phyloP scores from a whole-genome alignment of 2,797 vertebrate genomes.

The Phalanger gymnotis region DNA sequence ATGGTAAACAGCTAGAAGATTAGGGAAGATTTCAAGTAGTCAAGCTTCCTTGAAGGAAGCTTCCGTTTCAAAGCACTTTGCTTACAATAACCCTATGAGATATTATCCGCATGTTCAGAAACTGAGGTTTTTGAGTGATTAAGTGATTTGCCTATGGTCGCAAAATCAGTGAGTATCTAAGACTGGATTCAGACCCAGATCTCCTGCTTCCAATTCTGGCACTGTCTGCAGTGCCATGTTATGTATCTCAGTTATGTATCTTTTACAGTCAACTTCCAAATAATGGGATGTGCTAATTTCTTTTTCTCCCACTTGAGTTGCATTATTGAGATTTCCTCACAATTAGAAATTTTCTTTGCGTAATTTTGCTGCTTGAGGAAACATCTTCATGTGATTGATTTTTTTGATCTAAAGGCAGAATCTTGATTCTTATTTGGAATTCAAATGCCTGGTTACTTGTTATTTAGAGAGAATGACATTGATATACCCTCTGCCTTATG shows the following conservation, averaged over 20 bases:
- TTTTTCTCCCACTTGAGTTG: not conserved
- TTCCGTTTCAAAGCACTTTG: not conserved
- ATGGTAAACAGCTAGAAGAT: not conserved
- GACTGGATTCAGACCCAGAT: not conserved
- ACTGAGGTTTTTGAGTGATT: not conserved
- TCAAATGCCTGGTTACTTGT: not conserved
- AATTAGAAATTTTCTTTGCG: constrained; percentile 8
- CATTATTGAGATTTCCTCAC: not conserved
- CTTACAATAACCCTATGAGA: not conserved
- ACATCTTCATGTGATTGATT: not conserved
- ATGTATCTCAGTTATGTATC: not conserved
- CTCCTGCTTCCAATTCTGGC: not conserved
- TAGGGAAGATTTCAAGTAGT: not conserved
- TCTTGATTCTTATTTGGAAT: not conserved
- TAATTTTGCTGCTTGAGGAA: constrained; percentile 11
- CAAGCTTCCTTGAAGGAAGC: not conserved
- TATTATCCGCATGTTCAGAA: not conserved
- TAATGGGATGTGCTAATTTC: not conserved
- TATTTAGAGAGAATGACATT: not conserved
- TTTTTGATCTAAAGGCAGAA: constrained; percentile 25
- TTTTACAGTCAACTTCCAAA: not conserved
- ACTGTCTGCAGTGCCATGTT: not conserved
- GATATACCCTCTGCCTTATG: not conserved
- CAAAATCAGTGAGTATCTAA: not conserved
- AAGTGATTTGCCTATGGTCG: not conserved